Evolutionary conservation across 1,140 invertebrate genomes (phyloP), one percentile per base, ranked within the genome.

Genomic region (Epicauta chinensis): DNA sequence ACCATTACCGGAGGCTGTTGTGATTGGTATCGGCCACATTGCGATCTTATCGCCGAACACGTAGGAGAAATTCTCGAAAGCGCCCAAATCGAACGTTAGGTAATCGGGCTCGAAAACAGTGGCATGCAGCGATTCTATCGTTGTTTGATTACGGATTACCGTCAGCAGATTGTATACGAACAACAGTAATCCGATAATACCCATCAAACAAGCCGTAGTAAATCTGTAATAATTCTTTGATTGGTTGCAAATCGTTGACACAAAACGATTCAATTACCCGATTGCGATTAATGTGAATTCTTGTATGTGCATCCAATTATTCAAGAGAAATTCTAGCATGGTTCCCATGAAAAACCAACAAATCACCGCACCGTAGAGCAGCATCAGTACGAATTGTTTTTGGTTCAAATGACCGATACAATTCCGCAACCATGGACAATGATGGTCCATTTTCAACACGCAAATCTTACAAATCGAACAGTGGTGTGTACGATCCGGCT

Each of bases 91-190:
- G 69, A 87, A 93, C 17, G 86, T 87, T 69, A 89, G 76, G 67
- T 89, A 89, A 65, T 91, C 87, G 55, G 84, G 82, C 14, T 86
- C 82, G 61, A 91, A 90, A 62, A 87, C 78, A 2, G 88, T 86
- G 34, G 85, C 77, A 62, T 86, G 77, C 65, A 91, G 87, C 15
- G 87, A 81, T 69, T 92, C 89, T 84, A 73, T 15, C 75, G 77
- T 65, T 7, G 64, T 64, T 51, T 63, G 53, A 46, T 66, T 60
- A 52, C 52, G 40, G 13, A 46, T 50, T 30, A 59, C 34, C 11
- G 61, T 42, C 23, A 40, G 44, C 10, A 61, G 6, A 36, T 66
- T 61, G 29, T 63, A 64, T 7, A 52, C 41, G 7, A 64, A 51
- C 11, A 66, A 56, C 13, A 55, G 37, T 13, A 54, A 47, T 4